A percentile compares a stretch with the other conserved stretches of the same genome.
phyloP scores from a whole-genome alignment of 2,888 invertebrate species.

The Parnassius smintheus region DNA sequence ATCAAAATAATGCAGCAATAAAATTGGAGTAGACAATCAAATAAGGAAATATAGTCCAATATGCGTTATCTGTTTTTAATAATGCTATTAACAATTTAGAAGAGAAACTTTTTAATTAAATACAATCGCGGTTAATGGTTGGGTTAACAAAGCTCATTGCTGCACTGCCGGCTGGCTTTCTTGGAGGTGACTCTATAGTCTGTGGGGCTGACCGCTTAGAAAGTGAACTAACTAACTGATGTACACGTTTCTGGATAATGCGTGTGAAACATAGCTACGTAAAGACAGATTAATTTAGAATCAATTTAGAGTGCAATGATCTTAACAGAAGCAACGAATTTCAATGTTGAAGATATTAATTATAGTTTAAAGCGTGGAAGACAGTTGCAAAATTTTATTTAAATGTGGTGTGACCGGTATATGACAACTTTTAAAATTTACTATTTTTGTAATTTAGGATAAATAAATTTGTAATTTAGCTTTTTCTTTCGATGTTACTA shows the following conservation, averaged over 20 bases:
- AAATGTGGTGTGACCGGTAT: too few species aligned
- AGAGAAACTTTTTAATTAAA: conserved; percentile 15
- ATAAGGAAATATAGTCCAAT: conserved; percentile 1
- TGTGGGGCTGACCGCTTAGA: neutral
- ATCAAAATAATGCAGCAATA: conserved; percentile 27
- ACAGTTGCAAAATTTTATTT: too few species aligned
- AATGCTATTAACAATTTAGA: conserved; percentile 2
- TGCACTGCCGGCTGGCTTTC: neutral
- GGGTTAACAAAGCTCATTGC: neutral
- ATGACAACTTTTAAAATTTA: too few species aligned
- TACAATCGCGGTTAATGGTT: neutral
- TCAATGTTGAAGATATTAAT: too few species aligned
- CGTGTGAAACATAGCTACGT: neutral
- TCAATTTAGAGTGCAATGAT: too few species aligned
- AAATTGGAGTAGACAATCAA: conserved; percentile 26
- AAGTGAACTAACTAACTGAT: neutral
- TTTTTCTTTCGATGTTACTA: too few species aligned
- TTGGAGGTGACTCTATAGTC: neutral
- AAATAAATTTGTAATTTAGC: too few species aligned
- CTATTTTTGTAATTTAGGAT: too few species aligned
- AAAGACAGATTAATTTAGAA: too few species aligned
- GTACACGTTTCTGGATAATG: neutral
- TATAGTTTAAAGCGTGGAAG: too few species aligned
- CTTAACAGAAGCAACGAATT: too few species aligned
- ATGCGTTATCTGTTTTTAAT: conserved; percentile 17